A percentile compares a stretch with the other conserved stretches of the same genome.
Conservation (phyloP, 1,140 invertebrate species). For the Tetramorium alpestre region DNA sequence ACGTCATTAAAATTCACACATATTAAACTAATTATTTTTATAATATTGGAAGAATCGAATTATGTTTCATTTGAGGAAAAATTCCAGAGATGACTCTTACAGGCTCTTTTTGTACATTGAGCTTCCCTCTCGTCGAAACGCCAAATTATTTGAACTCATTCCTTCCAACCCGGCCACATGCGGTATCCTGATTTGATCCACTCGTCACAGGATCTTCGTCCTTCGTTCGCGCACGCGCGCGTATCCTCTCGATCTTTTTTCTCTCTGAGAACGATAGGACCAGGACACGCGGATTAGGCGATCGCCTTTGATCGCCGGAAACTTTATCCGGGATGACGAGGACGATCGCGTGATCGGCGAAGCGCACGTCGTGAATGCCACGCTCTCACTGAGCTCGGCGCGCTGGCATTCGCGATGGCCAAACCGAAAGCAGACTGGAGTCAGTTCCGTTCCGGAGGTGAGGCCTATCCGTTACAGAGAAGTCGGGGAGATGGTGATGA, state of each 20-base stretch:
- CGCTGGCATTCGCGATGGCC: slow-evolving; percentile 65
- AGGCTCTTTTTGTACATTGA: slow-evolving; percentile 25
- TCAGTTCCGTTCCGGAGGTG: slow-evolving; percentile 74
- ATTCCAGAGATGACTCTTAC: slow-evolving; percentile 27
- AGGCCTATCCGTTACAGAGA: slow-evolving; percentile 76
- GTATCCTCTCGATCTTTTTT: background rate
- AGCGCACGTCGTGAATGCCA: slow-evolving; percentile 65
- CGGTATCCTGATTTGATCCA: slow-evolving; percentile 11
- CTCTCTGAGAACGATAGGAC: too few species aligned
- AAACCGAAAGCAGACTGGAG: slow-evolving; percentile 76
- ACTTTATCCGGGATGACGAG: slow-evolving; percentile 9
- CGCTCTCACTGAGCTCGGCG: slow-evolving; percentile 65
- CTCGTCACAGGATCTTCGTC: background rate
- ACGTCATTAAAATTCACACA: background rate
- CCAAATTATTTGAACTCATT: slow-evolving; percentile 29
- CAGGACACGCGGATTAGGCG: too few species aligned
- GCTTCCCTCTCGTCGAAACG: background rate
- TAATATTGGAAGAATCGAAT: background rate
- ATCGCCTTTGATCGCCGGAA: background rate
- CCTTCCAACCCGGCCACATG: slow-evolving; percentile 29
- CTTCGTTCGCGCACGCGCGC: background rate
- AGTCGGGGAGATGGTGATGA: slow-evolving; percentile 74
- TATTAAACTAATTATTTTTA: background rate
- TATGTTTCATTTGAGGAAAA: background rate
- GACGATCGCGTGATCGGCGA: slow-evolving; percentile 41